Percentiles rank a stretch among this genome's conserved stretches.
Evolutionary conservation across 2,888 invertebrate species (phyloP).

Genomic region (Ochlodes sylvanus): DNA sequence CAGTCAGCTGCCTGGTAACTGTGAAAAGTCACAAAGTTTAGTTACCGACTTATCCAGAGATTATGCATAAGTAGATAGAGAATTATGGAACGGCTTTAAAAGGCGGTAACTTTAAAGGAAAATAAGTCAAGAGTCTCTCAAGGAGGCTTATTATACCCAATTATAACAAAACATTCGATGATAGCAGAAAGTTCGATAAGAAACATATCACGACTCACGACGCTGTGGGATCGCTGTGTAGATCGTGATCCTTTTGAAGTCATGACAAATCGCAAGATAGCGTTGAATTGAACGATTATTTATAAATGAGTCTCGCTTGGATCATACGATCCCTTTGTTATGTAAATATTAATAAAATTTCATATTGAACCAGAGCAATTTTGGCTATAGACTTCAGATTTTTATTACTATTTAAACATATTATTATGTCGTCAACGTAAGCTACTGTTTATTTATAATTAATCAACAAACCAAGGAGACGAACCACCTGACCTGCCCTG

Average conservation of each 20-base stretch:
- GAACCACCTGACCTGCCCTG: no score
- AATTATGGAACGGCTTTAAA: no score
- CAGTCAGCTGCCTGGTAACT: no score
- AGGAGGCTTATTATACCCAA: background rate
- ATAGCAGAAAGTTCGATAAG: background rate
- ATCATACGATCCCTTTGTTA: background rate
- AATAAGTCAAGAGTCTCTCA: background rate
- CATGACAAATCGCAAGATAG: background rate
- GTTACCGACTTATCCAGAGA: no score
- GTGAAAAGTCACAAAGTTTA: no score
- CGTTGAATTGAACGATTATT: constrained; percentile 4
- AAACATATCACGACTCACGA: background rate
- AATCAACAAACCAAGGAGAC: no score
- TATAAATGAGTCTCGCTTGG: constrained; percentile 1
- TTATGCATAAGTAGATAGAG: no score
- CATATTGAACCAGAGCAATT: background rate
- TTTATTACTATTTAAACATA: no score
- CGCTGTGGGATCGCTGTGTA: background rate
- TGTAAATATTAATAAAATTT: background rate
- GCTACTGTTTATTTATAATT: no score
- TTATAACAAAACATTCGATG: background rate
- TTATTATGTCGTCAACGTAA: no score
- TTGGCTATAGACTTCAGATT: no score
- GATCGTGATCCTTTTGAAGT: background rate
- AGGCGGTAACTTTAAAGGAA: no score